Base-by-base conservation (phyloP, 2,888 invertebrate genomes). In the Kryphioiulus occultus region DNA sequence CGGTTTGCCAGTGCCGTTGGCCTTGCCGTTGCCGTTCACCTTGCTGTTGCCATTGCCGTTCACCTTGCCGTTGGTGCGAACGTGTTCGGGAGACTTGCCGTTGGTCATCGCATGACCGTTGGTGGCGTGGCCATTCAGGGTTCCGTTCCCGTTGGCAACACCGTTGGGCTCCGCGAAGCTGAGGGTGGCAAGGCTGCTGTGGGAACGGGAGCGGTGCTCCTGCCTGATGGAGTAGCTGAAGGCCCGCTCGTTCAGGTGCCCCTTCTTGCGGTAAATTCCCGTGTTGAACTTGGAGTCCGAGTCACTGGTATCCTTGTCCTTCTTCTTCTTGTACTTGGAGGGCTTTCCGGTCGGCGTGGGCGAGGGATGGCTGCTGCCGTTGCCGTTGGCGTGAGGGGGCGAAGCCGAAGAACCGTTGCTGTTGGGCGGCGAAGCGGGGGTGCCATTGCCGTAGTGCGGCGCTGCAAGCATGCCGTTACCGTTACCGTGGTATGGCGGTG, bases 221-320 rank as follows among this genome's bases (percentile, higher is more conserved):
- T 98, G 97, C 88, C 98, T 93, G 91, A 98, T 98, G 90, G 97
- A 97, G 93, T 98, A 97, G 88, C 97, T 97, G 91, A 98, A 98
- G 35, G 98, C 98, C 87, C 97, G 93, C 92, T 98, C 98, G 92
- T 98, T 98, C 89, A 98, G 92, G 91, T 98, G 97, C 0, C 97
- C 97, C 91, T 97, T 97, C 91, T 97, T 95, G 90, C 96, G 93
- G 91, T 97, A 97, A 89, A 97, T 97, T n/a, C 96, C 96, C 0
- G 96, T 95, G 86, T 96, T 94, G 91, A 94, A 95, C 15, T 94
- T 94, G 35, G 88, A 87, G 7, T 89, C 44, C 17, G 88, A 35
- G 32, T 85, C 85, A 19, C 78, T 22, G 86, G 84, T 83, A 32
- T 83, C 87, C 84, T 88, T 89, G 47, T 90, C 90, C 86, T 91